Conservation (phyloP, 2,888 invertebrate genomes). For the Mythimna lalbum region DNA sequence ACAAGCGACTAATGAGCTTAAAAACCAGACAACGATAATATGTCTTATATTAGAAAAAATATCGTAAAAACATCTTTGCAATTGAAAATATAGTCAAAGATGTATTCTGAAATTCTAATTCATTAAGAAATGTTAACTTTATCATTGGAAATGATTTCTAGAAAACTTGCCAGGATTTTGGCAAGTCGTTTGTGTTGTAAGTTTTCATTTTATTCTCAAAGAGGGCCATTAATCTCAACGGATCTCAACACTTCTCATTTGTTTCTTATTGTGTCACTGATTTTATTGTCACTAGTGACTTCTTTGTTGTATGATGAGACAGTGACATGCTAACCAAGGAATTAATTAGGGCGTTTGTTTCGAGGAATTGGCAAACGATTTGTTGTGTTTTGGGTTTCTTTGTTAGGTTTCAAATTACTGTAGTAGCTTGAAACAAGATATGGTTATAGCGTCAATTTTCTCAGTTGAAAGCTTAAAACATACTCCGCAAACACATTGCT, state of each 20-base stretch:
- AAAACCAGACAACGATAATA: constrained; percentile 30
- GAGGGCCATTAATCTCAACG: constrained; percentile 27
- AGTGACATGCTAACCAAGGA: constrained; percentile 20
- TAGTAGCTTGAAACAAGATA: background rate
- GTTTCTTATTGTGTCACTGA: constrained; percentile 16
- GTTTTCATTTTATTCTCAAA: constrained; percentile 15
- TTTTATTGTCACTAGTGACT: too few species aligned
- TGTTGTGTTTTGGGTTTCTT: background rate
- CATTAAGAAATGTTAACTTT: background rate
- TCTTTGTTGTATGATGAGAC: constrained; percentile 40
- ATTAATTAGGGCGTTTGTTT: constrained; percentile 22
- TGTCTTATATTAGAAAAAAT: constrained; percentile 6
- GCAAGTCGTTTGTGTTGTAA: constrained; percentile 24
- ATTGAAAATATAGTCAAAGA: background rate
- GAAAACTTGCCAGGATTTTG: constrained; percentile 20
- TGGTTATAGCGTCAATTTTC: background rate
- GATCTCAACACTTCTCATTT: constrained; percentile 46
- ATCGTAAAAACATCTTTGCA: background rate
- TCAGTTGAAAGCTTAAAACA: background rate
- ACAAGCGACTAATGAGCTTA: constrained; percentile 51
- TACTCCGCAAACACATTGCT: background rate
- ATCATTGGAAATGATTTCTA: constrained; percentile 1
- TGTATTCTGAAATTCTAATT: background rate
- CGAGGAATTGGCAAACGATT: constrained; percentile 18
- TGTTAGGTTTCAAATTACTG: constrained; percentile 7